Base-by-base conservation (phyloP, 2,888 invertebrate species). In the Eumerus sabulonum region DNA sequence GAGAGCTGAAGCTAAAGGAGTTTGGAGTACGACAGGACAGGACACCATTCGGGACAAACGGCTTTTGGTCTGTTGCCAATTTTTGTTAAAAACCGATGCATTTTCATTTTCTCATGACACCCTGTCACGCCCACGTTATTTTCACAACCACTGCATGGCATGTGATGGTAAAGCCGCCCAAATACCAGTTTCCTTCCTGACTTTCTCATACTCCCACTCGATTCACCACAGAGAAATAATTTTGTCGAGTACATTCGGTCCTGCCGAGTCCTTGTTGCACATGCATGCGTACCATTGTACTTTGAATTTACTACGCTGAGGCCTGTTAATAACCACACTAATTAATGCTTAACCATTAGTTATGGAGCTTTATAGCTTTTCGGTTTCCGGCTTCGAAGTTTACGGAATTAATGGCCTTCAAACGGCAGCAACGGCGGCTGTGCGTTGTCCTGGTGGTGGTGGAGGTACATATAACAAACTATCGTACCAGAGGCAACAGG, bases 281-380 rank as follows among this genome's bases (percentile, higher is more conserved):
- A 50, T 1, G 27, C 16, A 7, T 35, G 42, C 38, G 38, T 40
- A 38, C 17, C n/a, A 62, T 56, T 67, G 57, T 67, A 51, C 40
- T 70, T 68, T 59, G 74, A 79, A 79, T 79, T 79, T 79, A 79
- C 79, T 74, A 79, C 74, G 45, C 60, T 79, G 79, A 74, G 74
- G 79, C 74, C 79, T 79, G 79, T 79, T 79, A 79, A 79, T 79
- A 79, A 79, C 79, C 74, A 64, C 79, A 73, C 79, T 79, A 79
- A 79, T 79, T 79, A 79, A 79, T 79, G 79, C 79, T 79, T 79
- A 74, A 79, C 79, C 79, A 74, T 79, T 74, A 70, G 48, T 79
- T 79, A 79, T 60, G 63, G 64, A 68, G 73, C 74, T 79, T 79
- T 79, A 79, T 79, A 79, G 74, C 68, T 74, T 74, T 79, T 74